Evolutionary conservation across 1,140 invertebrate species (phyloP).

Genomic region (Gonioctena quinquepunctata): DNA sequence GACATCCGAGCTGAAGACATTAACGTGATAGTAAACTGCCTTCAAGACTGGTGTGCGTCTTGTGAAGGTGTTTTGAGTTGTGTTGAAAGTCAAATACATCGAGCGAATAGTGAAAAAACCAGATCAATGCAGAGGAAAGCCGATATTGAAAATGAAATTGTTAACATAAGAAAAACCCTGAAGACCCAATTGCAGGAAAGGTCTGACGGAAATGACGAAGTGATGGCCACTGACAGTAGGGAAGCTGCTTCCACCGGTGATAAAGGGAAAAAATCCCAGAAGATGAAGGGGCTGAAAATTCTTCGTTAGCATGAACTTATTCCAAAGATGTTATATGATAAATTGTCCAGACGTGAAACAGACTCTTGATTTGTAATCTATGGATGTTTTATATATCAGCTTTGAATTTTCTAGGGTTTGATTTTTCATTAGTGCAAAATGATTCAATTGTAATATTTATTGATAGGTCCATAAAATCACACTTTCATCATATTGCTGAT

Average conservation of each 20-base stretch:
- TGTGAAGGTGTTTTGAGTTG: slow-evolving; percentile 87
- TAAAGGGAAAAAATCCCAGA: slow-evolving; percentile 58
- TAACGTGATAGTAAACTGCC: slow-evolving; percentile 73
- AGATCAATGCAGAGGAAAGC: slow-evolving; percentile 79
- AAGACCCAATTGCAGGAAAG: slow-evolving; percentile 75
- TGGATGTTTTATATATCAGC: slow-evolving; percentile 8
- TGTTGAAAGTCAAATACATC: slow-evolving; percentile 86
- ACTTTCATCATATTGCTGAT: too few species aligned
- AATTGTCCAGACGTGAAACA: slow-evolving; percentile 9
- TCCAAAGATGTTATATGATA: slow-evolving; percentile 11
- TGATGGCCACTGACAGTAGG: slow-evolving; percentile 60
- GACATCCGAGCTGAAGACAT: slow-evolving; percentile 86
- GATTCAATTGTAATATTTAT: too few species aligned
- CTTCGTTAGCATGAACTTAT: slow-evolving; percentile 40
- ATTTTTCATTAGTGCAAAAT: background rate
- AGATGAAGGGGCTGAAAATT: slow-evolving; percentile 55
- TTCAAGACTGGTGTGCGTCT: slow-evolving; percentile 89
- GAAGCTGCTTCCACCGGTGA: slow-evolving; percentile 59
- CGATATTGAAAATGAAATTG: slow-evolving; percentile 81
- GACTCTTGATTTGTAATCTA: background rate
- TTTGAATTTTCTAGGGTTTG: background rate
- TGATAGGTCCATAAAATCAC: too few species aligned
- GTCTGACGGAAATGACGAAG: slow-evolving; percentile 65
- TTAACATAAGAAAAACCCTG: slow-evolving; percentile 80
- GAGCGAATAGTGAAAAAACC: slow-evolving; percentile 86